phyloP scores from a whole-genome alignment of 2,888 invertebrate genomes.

The Ophion obscuratus region DNA sequence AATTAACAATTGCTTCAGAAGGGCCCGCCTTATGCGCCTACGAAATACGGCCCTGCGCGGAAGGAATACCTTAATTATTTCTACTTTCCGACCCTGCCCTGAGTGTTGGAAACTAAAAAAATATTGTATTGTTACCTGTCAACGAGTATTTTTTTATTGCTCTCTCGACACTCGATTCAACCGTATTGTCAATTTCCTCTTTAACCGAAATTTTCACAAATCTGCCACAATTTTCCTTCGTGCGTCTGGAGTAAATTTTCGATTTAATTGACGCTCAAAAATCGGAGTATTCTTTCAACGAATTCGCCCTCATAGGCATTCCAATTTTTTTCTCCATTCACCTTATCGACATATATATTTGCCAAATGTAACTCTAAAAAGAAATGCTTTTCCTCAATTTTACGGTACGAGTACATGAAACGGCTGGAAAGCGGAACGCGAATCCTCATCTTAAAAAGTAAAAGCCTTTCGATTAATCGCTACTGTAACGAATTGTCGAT shows the following conservation, averaged over 20 bases:
- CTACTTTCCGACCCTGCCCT: neutral
- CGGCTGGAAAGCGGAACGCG: no score
- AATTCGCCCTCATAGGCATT: neutral
- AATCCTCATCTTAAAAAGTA: neutral
- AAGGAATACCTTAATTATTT: neutral
- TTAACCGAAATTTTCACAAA: no score
- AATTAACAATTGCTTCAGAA: no score
- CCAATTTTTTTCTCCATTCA: neutral
- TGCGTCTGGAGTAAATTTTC: neutral
- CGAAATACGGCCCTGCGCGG: no score
- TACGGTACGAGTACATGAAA: neutral
- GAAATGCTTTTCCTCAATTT: no score
- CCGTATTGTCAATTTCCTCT: neutral
- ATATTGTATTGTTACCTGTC: neutral
- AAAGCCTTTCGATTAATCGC: neutral
- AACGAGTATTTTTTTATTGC: neutral
- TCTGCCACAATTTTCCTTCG: neutral
- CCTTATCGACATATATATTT: neutral
- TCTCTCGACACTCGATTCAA: neutral
- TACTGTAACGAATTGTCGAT: conserved; percentile 1
- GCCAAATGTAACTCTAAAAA: no score
- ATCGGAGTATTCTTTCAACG: neutral
- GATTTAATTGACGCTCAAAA: neutral
- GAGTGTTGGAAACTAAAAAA: neutral
- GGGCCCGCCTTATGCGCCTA: no score